Conservation (phyloP, 2,888 invertebrate genomes). For the Lasioglossum leucozonium region DNA sequence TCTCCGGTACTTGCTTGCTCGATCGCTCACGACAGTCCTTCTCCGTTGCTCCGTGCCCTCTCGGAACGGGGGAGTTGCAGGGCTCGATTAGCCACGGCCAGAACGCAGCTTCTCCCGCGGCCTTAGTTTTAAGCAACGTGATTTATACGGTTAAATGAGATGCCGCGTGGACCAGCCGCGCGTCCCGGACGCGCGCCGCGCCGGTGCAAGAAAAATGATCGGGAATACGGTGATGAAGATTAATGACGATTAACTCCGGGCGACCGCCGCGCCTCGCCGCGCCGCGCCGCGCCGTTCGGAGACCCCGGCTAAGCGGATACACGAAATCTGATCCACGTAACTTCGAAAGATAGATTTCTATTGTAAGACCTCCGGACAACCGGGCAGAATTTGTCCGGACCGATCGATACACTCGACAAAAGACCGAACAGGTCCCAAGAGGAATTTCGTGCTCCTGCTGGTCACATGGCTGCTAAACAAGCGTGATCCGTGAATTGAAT, state of each 20-base stretch:
- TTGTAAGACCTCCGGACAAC: background rate
- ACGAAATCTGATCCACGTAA: slow-evolving; percentile 57
- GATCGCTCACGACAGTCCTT: background rate
- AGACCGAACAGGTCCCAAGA: background rate
- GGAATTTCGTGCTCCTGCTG: background rate
- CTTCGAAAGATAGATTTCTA: background rate
- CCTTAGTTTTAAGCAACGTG: slow-evolving; percentile 58
- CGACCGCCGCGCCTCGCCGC: too few species aligned
- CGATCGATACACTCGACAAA: slow-evolving; percentile 9
- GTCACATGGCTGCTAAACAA: background rate
- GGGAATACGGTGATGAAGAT: slow-evolving; percentile 67
- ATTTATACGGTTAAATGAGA: slow-evolving; percentile 64
- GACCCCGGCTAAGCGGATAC: slow-evolving; percentile 67
- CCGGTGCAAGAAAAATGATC: slow-evolving; percentile 57
- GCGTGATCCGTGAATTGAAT: too few species aligned
- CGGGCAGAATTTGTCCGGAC: slow-evolving; percentile 18
- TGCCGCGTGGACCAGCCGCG: slow-evolving; percentile 46
- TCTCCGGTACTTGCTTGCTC: background rate
- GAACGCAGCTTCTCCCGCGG: slow-evolving; percentile 32
- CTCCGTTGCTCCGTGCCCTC: background rate
- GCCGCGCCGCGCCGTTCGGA: too few species aligned
- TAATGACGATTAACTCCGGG: slow-evolving; percentile 65
- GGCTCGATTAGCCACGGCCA: slow-evolving; percentile 28
- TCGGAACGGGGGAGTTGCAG: background rate
- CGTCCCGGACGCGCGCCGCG: slow-evolving; percentile 23